phyloP scores from a whole-genome alignment of 1,140 invertebrate species.

The Daktulosphaira vitifoliae region DNA sequence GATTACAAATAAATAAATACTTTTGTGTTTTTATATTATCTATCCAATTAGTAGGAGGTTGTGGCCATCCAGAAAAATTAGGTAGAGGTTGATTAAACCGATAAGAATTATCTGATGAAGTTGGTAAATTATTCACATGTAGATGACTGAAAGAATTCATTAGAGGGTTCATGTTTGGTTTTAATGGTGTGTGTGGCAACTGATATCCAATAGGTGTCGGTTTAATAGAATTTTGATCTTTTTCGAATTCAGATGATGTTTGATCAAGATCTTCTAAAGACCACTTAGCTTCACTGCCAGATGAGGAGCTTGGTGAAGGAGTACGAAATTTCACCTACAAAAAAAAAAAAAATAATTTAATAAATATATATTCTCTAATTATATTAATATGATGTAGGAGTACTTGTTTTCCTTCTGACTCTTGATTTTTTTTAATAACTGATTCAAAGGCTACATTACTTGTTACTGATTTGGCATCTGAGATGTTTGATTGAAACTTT shows the following conservation, averaged over 20 bases:
- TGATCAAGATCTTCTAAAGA: conserved; percentile 31
- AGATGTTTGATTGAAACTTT: conserved; percentile 52
- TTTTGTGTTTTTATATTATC: conserved; percentile 23
- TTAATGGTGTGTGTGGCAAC: conserved; percentile 8
- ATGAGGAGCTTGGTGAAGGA: conserved; percentile 12
- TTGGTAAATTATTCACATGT: conserved; percentile 10
- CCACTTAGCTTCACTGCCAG: conserved; percentile 26
- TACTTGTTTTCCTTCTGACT: conserved; percentile 54
- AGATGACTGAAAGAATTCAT: conserved; percentile 7
- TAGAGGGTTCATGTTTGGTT: conserved; percentile 7
- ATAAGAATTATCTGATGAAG: background rate
- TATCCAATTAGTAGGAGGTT: conserved; percentile 20
- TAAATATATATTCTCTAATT: background rate
- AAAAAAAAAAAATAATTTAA: background rate
- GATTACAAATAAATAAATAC: background rate
- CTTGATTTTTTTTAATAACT: conserved; percentile 54
- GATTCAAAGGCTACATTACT: conserved; percentile 69
- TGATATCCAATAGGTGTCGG: conserved; percentile 26
- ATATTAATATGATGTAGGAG: background rate
- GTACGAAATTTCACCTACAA: conserved; percentile 17
- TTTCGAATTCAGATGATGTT: conserved; percentile 26
- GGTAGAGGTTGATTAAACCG: conserved; percentile 16
- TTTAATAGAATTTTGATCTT: conserved; percentile 21
- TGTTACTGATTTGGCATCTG: conserved; percentile 42
- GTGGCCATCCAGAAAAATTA: conserved; percentile 17